These are phyloP conservation scores for Asarcornis scutulata DNA, from an alignment of 2,113 vertebrate species.

Conservation along the genomic window DNA sequence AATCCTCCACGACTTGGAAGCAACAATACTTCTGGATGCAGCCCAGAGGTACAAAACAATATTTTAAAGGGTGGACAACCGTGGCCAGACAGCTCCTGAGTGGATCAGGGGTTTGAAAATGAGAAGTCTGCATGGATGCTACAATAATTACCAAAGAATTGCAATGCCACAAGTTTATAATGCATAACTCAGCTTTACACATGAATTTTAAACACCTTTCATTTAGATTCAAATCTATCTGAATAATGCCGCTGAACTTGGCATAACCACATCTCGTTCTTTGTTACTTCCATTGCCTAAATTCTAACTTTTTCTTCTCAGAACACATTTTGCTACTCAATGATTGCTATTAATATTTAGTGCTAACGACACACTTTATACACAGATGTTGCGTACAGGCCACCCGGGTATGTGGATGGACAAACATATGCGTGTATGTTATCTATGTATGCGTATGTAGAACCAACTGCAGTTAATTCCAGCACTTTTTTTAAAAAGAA, in stretches of 20 bases:
- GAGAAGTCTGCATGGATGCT: not conserved
- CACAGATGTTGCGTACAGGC: not conserved
- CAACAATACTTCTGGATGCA: not conserved
- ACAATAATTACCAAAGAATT: not conserved
- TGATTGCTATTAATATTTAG: not conserved
- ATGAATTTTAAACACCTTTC: not conserved
- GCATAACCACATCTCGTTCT: not conserved
- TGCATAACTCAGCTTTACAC: not conserved
- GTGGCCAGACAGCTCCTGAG: not conserved
- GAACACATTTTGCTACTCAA: not conserved
- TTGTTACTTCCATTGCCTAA: not conserved
- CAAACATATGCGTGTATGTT: not conserved
- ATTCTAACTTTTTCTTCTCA: not conserved
- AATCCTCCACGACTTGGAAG: not conserved
- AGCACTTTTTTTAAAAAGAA: not conserved
- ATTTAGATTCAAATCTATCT: not conserved
- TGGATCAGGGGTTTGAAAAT: not conserved
- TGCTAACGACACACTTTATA: not conserved
- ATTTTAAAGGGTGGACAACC: not conserved
- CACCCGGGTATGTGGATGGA: not conserved
- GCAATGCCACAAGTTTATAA: not conserved
- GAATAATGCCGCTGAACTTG: not conserved
- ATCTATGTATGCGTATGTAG: not conserved
- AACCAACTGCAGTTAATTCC: not conserved
- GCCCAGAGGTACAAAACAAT: not conserved